Evolutionary conservation across 2,888 invertebrate species (phyloP), one percentile per base, ranked within the genome.

Genomic region (Palloptera scutellata): DNA sequence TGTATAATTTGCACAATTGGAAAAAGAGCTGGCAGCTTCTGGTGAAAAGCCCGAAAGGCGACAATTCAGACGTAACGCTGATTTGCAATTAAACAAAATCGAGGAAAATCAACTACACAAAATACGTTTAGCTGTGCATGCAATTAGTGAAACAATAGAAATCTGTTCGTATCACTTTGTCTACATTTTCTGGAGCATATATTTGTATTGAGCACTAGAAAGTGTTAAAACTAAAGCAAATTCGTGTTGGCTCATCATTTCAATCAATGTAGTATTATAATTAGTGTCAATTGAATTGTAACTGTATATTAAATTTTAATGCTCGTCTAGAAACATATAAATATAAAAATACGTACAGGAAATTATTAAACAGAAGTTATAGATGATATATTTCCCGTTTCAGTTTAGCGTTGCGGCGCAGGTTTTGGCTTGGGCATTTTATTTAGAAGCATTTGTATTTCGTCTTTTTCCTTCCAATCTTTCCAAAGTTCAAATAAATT

Each of bases 391-490:
- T 43, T 4, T 20, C 1, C 17, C 20, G 61, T 13, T 6, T n/a
- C n/a, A n/a, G 61, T n/a, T 72, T 64, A 74, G 54, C 74, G 74
- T 67, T 84, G 84, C 1, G 85, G 84, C 19, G 84, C 80, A 2
- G 92, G 91, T 83, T 97, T 98, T 72, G 98, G 94, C 86, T 96
- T 97, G 57, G 97, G 97, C 90, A 98, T 95, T 88, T 98, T 98
- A 15, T 91, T 91, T 78, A 98, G 86, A 69, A 98, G 87, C 75
- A 91, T 92, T 86, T 97, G 93, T 78, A 97, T 97, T 86, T 97
- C 97, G 76, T 97, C 96, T 83, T 98, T 97, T 80, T 98, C 98
- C 81, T 98, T 97, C 86, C 97, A 98, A 67, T 91, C 93, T 84
- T 96, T 97, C 97, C 97, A 98, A 83, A 98, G 86, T 83, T 98